phyloP scores from a whole-genome alignment of 92 coral and sea anemone species.

The Siderastrea radians region DNA sequence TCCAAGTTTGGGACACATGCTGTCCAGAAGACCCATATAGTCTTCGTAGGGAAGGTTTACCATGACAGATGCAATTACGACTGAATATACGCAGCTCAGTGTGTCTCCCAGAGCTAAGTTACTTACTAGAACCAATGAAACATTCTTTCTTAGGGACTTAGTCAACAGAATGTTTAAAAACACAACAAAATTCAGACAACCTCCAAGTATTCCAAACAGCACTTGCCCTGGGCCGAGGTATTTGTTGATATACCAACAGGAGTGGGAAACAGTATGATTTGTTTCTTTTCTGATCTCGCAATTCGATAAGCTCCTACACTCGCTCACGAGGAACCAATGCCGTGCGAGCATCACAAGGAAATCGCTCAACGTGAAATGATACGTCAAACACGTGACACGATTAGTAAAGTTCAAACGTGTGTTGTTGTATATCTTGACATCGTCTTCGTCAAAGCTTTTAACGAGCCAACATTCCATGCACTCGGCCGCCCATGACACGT shows the following conservation, averaged over 20 bases:
- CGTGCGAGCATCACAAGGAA: not conserved
- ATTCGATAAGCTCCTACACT: not conserved
- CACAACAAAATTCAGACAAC: not conserved
- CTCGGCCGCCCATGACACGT: not conserved
- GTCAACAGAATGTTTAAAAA: conserved; percentile 5
- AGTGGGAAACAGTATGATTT: not conserved
- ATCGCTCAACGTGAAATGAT: not conserved
- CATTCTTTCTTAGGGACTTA: not conserved
- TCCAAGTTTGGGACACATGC: not conserved
- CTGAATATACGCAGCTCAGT: not conserved
- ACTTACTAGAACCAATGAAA: not conserved
- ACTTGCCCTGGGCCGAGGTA: not conserved
- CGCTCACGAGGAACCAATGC: not conserved
- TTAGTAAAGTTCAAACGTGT: not conserved
- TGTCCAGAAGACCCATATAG: not conserved
- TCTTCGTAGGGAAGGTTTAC: not conserved
- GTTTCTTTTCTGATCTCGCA: not conserved
- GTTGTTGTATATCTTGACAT: not conserved
- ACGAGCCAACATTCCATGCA: not conserved
- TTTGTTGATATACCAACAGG: not conserved
- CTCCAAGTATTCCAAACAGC: not conserved
- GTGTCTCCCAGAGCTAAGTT: not conserved
- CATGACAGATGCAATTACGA: not conserved
- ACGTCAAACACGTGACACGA: not conserved
- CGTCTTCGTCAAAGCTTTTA: not conserved